Percentiles rank a stretch among this genome's conserved stretches.
Conservation (phyloP, 2,888 invertebrate species). For the Rhamphomyia laevipes region DNA sequence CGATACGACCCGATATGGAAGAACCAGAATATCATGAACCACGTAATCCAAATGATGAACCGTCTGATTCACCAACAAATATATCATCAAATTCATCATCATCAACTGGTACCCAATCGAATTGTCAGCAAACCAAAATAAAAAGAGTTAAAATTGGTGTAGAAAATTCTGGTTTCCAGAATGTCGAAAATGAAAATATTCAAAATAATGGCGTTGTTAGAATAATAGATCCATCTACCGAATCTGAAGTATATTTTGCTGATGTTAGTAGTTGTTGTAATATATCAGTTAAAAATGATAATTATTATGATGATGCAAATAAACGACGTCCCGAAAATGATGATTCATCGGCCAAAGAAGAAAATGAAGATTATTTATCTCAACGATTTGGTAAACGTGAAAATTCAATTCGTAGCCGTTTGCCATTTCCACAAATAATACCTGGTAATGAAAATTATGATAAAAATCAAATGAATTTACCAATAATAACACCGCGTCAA, state of each 20-base stretch:
- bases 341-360: conserved; percentile 14
- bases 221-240: conserved; percentile 45
- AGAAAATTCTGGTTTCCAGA: conserved; percentile 66
- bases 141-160: conserved; percentile 43
- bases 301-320: conserved; percentile 34
- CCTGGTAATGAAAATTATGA: conserved; percentile 9
- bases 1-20: conserved; percentile 12
- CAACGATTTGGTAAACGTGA: conserved; percentile 46
- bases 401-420: conserved; percentile 46
- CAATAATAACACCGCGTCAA: conserved; percentile 24
- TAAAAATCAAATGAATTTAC: conserved; percentile 19
- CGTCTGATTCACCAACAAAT: neutral
- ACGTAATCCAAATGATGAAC: conserved; percentile 18
- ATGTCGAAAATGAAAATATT: conserved; percentile 42
- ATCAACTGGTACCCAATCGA: neutral
- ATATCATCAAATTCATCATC: neutral
- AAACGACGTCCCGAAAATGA: conserved; percentile 13
- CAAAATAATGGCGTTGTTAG: conserved; percentile 19
- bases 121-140: neutral
- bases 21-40: conserved; percentile 33
- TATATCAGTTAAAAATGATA: conserved; percentile 49
- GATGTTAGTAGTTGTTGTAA: conserved; percentile 78
- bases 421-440: conserved; percentile 41
- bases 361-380: conserved; percentile 47
- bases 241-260: conserved; percentile 76